These are phyloP conservation scores for Antheraea yamamai DNA, from an alignment of 2,888 invertebrate species.

Conservation along the genomic window DNA sequence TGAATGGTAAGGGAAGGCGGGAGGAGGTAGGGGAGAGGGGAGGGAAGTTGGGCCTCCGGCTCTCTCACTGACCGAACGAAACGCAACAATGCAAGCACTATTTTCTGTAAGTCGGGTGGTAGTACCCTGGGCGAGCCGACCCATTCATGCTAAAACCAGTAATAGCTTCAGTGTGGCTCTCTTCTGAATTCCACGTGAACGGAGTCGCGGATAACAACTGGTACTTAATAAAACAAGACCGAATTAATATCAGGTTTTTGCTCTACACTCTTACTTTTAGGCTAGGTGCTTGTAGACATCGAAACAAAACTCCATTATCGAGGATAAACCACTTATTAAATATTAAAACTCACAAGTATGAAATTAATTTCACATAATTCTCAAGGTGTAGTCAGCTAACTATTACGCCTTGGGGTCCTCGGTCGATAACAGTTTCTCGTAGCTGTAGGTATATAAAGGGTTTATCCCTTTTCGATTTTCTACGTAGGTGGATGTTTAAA, in stretches of 20 bases:
- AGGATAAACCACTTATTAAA: not conserved
- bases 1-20: no score
- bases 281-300: not conserved
- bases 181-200: no score
- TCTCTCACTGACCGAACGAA: no score
- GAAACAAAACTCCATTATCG: not conserved
- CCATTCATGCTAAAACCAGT: no score
- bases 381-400: not conserved
- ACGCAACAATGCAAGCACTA: no score
- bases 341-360: not conserved
- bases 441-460: not conserved
- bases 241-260: not conserved
- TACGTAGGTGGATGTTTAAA: not conserved
- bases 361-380: conserved; percentile 4
- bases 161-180: no score
- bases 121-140: no score
- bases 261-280: not conserved
- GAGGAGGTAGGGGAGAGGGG: no score
- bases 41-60: no score
- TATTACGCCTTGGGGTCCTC: conserved; percentile 1
- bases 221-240: not conserved
- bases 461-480: not conserved
- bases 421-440: not conserved
- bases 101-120: no score
- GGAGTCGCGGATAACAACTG: no score